Conservation (phyloP, 1,140 invertebrate genomes). For the Drosophila takahashii region DNA sequence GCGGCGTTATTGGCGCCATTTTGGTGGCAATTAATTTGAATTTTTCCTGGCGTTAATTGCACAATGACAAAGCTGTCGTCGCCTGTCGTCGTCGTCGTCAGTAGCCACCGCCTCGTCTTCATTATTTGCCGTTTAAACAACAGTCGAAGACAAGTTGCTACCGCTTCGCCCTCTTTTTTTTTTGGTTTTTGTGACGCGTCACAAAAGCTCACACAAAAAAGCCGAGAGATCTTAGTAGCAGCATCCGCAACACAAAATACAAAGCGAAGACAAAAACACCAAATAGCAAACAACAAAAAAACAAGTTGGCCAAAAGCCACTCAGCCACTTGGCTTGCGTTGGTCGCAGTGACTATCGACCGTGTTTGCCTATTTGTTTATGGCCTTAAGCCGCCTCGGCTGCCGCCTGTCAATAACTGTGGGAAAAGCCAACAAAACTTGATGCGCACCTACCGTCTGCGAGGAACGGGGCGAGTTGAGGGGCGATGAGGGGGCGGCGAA, state of each 20-base stretch:
- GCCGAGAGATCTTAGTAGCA: conserved; percentile 59
- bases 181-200: conserved; percentile 29
- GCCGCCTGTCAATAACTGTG: conserved; percentile 76
- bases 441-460: conserved; percentile 22
- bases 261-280: conserved; percentile 42
- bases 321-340: conserved; percentile 56
- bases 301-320: conserved; percentile 74
- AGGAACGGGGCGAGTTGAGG: background rate
- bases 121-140: conserved; percentile 75
- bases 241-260: conserved; percentile 39
- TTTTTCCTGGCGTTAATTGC: conserved; percentile 76
- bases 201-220: conserved; percentile 59
- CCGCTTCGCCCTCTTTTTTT: conserved; percentile 30
- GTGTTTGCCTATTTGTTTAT: conserved; percentile 79
- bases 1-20: conserved; percentile 68
- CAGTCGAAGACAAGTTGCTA: conserved; percentile 73
- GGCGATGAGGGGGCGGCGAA: background rate
- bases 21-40: conserved; percentile 79
- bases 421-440: conserved; percentile 78
- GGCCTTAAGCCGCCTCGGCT: conserved; percentile 68
- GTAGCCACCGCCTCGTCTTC: conserved; percentile 64
- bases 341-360: conserved; percentile 51
- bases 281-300: conserved; percentile 50
- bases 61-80: conserved; percentile 78
- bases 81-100: conserved; percentile 43